Conservation (phyloP, 2,888 invertebrate genomes). For the Amblyteles armatorius region DNA sequence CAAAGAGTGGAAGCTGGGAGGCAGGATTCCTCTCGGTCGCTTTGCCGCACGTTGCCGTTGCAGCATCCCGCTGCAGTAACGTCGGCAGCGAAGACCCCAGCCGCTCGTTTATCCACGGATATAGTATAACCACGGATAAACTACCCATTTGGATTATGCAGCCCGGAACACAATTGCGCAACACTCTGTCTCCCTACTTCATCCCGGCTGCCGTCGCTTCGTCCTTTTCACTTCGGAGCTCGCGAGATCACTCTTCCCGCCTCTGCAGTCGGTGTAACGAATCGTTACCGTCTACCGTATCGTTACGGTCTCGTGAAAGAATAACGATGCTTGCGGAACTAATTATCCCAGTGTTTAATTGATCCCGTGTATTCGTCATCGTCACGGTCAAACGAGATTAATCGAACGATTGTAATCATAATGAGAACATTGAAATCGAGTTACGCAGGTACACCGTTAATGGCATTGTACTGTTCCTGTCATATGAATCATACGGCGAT, state of each 20-base stretch:
- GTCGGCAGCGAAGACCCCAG: constrained; percentile 63
- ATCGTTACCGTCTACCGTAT: neutral
- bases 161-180: constrained; percentile 62
- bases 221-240: constrained; percentile 34
- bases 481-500: neutral
- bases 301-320: neutral
- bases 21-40: constrained; percentile 52
- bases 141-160: constrained; percentile 69
- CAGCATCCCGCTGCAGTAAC: constrained; percentile 44
- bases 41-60: constrained; percentile 52
- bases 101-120: constrained; percentile 67
- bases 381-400: neutral
- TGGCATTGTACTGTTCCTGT: neutral
- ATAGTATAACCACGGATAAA: constrained; percentile 67
- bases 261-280: constrained; percentile 23
- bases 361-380: neutral
- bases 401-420: neutral
- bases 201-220: neutral
- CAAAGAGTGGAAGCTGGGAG: constrained; percentile 16
- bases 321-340: neutral
- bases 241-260: constrained; percentile 27
- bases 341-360: neutral
- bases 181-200: constrained; percentile 54
- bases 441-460: neutral
- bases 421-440: neutral